Base-by-base conservation (phyloP, 2,113 vertebrate genomes). In the Pimephales promelas region DNA sequence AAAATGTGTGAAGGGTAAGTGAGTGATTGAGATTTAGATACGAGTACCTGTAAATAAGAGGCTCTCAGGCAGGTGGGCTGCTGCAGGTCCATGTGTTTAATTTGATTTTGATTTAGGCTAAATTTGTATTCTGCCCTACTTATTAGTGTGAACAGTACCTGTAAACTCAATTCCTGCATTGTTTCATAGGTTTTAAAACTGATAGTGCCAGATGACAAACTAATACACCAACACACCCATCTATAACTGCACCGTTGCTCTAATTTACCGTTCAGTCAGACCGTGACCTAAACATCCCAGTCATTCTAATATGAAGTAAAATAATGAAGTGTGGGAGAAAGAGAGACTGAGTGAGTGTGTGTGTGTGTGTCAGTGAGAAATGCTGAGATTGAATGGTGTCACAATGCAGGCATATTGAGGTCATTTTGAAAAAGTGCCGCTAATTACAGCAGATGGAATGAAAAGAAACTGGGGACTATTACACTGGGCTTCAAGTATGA, bases 341-440 rank as follows among this genome's bases (percentile, higher is more conserved):
- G 68, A 13, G 34, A 40, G 66, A 26, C 61, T 3, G 26, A 26
- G 40, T 11, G 61, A 28, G 45, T 3, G 61, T 31, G 40, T 59
- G 66, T 45, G 74, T 75, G 77, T 79, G 64, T 64, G 73, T 59
- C 47, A 79, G 57, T 71, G 62, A 57, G 18, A 77, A 52, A 20
- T 10, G 31, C 36, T 57, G 73, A 61, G 73, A 73, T 76, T 82
- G 76, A 83, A 62, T 71, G 84, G 61, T 85, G 86, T 83, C 86
- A 85, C 74, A 79, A 61, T 56, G 74, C 79, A 83, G 85, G 76
- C 82, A 86, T 85, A 84, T 87, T 88, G 86, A 83, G 88, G 83
- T 89, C 88, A 88, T 8, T 36, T 68, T 88, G 77, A 89, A 77
- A 85, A 88, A 86, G 71, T 54, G 49, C 66, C 40, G 76, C 75